A percentile compares a stretch with the other conserved stretches of the same genome.
These are phyloP conservation scores for Alviniconcha marisindica DNA, from an alignment of 1,140 invertebrate genomes.

Conservation along the genomic window DNA sequence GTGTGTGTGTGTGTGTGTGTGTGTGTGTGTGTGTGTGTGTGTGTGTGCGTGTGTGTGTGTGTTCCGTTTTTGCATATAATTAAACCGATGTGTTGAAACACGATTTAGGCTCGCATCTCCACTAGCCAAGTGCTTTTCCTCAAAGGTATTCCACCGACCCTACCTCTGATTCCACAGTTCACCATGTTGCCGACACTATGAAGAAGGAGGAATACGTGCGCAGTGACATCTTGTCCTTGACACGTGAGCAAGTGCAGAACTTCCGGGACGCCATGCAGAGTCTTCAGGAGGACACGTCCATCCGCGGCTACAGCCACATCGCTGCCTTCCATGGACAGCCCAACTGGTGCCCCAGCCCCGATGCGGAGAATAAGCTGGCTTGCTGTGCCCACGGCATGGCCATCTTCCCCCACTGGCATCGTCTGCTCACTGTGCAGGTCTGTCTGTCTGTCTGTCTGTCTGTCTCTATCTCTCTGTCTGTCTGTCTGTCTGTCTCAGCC, in stretches of 20 bases:
- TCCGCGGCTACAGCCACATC: slow-evolving; percentile 37
- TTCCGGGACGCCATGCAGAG: slow-evolving; percentile 43
- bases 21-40: too few relatives aligned
- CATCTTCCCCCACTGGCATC: slow-evolving; percentile 48
- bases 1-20: too few relatives aligned
- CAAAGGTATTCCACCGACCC: too few relatives aligned
- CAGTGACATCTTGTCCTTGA: slow-evolving; percentile 42
- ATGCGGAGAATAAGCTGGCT: slow-evolving; percentile 40
- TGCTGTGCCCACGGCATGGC: slow-evolving; percentile 52
- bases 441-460: too few relatives aligned
- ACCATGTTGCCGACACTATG: too few relatives aligned
- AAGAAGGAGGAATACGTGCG: slow-evolving; percentile 4
- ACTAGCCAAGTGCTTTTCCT: too few relatives aligned
- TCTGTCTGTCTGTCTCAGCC: too few relatives aligned
- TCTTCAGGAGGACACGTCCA: slow-evolving; percentile 32
- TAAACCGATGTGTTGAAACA: too few relatives aligned
- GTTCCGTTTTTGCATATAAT: too few relatives aligned
- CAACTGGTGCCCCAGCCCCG: slow-evolving; percentile 40
- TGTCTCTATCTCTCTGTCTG: too few relatives aligned
- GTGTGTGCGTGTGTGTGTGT: too few relatives aligned
- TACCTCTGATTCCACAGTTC: too few relatives aligned
- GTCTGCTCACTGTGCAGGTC: slow-evolving; percentile 23
- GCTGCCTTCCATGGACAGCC: slow-evolving; percentile 44
- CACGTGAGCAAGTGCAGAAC: slow-evolving; percentile 37
- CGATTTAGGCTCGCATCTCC: neutral